Evolutionary conservation across 1,140 invertebrate genomes (phyloP).

Genomic region (Nebria ingens): DNA sequence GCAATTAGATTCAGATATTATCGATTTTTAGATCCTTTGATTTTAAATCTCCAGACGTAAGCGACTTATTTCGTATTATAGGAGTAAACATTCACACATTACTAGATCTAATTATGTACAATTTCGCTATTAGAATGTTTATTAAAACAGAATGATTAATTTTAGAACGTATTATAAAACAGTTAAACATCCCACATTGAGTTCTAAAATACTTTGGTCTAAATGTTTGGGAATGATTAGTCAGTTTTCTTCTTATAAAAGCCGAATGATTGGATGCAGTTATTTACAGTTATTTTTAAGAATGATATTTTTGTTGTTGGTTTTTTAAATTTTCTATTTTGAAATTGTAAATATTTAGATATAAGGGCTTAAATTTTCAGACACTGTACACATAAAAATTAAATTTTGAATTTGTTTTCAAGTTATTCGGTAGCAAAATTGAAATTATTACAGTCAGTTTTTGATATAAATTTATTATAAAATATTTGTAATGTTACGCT

Average conservation of each 20-base stretch:
- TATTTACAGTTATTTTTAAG: background rate
- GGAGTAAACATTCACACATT: background rate
- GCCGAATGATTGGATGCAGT: background rate
- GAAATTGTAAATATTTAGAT: background rate
- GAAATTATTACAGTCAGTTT: too few relatives aligned
- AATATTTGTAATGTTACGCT: too few relatives aligned
- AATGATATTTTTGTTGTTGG: background rate
- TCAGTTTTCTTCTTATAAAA: background rate
- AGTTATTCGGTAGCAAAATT: too few relatives aligned
- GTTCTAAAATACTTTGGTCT: background rate
- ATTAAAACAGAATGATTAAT: too few relatives aligned
- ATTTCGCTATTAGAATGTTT: background rate
- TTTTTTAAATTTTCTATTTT: background rate
- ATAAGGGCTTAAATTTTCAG: background rate
- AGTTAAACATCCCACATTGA: background rate
- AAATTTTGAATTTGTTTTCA: too few relatives aligned
- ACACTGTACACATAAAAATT: background rate
- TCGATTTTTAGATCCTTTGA: background rate
- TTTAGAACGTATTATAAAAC: background rate
- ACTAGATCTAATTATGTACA: background rate
- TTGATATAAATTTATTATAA: too few relatives aligned
- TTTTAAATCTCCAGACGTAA: background rate
- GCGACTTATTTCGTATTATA: too few relatives aligned
- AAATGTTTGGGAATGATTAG: background rate
- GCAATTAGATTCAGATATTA: too few relatives aligned